These are phyloP conservation scores for Myopa testacea DNA, from an alignment of 2,888 invertebrate genomes.

Conservation along the genomic window DNA sequence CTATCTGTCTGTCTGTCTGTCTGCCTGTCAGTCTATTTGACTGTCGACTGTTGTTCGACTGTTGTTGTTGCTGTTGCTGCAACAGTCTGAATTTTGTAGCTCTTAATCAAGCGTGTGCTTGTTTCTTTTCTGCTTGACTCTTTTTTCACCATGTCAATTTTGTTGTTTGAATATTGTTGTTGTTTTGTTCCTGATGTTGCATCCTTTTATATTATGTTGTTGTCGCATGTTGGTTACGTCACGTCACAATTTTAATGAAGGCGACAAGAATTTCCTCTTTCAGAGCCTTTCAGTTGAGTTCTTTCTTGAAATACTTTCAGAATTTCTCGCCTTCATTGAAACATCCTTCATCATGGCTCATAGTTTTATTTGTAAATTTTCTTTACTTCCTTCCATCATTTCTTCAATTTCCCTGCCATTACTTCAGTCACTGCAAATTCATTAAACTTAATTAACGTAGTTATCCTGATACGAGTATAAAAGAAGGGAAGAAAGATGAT, in stretches of 20 bases:
- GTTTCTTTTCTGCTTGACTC: neutral
- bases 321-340: too few relatives aligned
- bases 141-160: too few relatives aligned
- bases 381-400: neutral
- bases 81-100: too few relatives aligned
- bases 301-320: neutral
- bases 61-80: too few relatives aligned
- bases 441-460: neutral
- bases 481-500: neutral
- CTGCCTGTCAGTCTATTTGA: neutral
- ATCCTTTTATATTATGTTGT: neutral
- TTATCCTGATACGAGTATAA: neutral
- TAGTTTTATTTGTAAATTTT: too few relatives aligned
- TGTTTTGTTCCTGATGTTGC: neutral
- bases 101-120: neutral
- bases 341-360: too few relatives aligned
- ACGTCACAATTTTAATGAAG: neutral
- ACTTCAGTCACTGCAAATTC: neutral
- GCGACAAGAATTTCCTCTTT: neutral
- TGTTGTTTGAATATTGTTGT: too few relatives aligned
- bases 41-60: too few relatives aligned
- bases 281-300: neutral
- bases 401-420: neutral
- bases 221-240: neutral
- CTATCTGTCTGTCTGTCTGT: neutral